Conservation (phyloP, 2,113 vertebrate genomes). For the mouse (Mus musculus) region GRCm39 chr11:82633001-82633500, state of each 20-base stretch:
- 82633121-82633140: conserved; percentile 84
- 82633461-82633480: neutral
- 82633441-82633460: neutral
- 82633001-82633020: conserved; percentile 32
- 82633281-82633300: conserved; percentile 21
- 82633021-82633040: conserved; percentile 45
- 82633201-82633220: conserved; percentile 71
- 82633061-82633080: conserved; percentile 52
- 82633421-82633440: conserved; percentile 45
- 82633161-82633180: conserved; percentile 37
- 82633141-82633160: conserved; percentile 51
- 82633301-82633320: conserved; percentile 48
- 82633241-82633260: conserved; percentile 65
- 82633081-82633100: conserved; percentile 83
- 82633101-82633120: conserved; percentile 82
- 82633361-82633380: conserved; percentile 22
- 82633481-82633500: neutral
- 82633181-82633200: conserved; percentile 52
- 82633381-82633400: conserved; percentile 12
- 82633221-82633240: conserved; percentile 49
- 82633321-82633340: conserved; percentile 57
- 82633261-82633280: conserved; percentile 43
- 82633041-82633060: conserved; percentile 29
- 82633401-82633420: neutral
- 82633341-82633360: conserved; percentile 32